Conservation (phyloP, 2,113 vertebrate genomes). For the Pseudorectes ferrugineus region DNA sequence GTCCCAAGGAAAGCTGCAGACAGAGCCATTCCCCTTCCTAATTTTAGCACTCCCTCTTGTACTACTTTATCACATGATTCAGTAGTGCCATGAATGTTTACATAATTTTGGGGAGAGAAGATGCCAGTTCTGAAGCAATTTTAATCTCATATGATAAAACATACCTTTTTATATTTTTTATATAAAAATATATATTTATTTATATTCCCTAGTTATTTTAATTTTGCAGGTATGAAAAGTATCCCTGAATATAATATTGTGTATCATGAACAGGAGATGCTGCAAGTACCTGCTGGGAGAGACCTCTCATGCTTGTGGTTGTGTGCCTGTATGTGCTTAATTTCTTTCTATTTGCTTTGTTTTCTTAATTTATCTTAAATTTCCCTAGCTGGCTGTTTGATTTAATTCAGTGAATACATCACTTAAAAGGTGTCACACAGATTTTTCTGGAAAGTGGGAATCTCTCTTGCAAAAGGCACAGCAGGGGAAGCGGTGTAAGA, state of each 20-base stretch:
- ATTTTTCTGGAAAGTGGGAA: neutral
- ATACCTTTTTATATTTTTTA: neutral
- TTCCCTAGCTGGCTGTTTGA: neutral
- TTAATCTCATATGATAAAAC: neutral
- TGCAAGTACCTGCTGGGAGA: neutral
- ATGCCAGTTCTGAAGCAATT: neutral
- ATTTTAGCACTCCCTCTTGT: neutral
- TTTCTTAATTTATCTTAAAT: neutral
- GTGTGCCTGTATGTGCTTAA: neutral
- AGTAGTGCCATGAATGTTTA: neutral
- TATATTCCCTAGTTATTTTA: neutral
- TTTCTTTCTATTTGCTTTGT: neutral
- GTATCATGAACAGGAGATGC: neutral
- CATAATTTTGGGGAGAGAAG: neutral
- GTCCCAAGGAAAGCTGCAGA: constrained; percentile 5
- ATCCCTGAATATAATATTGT: neutral
- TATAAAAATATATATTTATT: neutral
- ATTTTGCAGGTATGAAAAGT: neutral
- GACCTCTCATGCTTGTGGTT: neutral
- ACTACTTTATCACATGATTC: neutral
- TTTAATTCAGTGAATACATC: neutral
- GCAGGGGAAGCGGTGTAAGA: neutral
- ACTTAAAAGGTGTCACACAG: neutral
- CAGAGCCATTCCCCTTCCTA: neutral
- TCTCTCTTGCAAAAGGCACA: neutral